Base-by-base conservation (phyloP, 2,797 vertebrate genomes). In the Myiothlypis chrysogaster region DNA sequence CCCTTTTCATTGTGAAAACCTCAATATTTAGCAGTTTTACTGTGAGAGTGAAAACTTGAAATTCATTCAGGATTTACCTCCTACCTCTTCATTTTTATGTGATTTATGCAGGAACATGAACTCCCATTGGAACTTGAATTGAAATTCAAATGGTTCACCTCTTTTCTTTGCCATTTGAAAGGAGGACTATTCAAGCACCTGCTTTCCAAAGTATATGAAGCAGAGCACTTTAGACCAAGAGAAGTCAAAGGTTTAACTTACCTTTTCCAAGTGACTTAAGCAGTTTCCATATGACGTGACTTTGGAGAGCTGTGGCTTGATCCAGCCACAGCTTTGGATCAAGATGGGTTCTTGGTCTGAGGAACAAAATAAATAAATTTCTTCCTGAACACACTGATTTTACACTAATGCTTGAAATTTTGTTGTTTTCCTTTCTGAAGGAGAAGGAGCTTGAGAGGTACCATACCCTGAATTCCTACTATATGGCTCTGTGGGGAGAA, bases 51-150 rank as follows among this genome's bases (percentile, higher is more conserved):
- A 92, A 87, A 79, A 72, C 24, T 11, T 83, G 82, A 61, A 83
- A 76, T 91, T 93, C 24, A 32, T 63, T 87, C 79, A 87, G 46
- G 43, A 46, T 71, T 91, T 80, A 28, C 16, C 22, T 92, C 41
- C 53, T 80, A 49, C 15, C 8, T 93, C 72, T 88, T 91, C 65
- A 83, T 88, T 86, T 81, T 83, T 35, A 83, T 87, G 65, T 47
- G 65, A 79, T 91, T 95, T 83, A 86, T 91, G 53, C 64, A 78
- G 46, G n/a, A 24, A 90, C 76, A 71, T 32, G 85, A 83, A 75
- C 87, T 73, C 75, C 57, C 82, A 27, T 47, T 77, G 68, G 68
- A 87, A 80, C 57, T 49, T 49, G 37, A 37, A 80, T 89, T 81
- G 71, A 95, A 89, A 83, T 83, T 73, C 44, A 70, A 89, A 68